These are phyloP conservation scores for Cecropterus lyciades DNA, from an alignment of 1,140 invertebrate species.

Conservation along the genomic window DNA sequence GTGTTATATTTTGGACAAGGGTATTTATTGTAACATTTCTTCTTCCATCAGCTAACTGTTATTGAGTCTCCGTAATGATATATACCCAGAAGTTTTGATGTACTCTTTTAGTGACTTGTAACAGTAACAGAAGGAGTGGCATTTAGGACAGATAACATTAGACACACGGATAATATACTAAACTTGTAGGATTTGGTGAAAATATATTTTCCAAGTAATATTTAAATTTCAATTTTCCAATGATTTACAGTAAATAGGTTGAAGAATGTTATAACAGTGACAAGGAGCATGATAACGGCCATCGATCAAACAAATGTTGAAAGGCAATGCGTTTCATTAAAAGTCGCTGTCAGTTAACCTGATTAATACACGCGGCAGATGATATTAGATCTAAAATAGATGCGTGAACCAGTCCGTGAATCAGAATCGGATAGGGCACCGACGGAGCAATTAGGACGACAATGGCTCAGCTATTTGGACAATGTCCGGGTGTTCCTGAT, in stretches of 20 bases:
- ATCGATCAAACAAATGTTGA: slow-evolving; percentile 28
- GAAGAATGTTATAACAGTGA: slow-evolving; percentile 3
- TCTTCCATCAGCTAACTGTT: too few relatives aligned
- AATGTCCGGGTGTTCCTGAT: slow-evolving; percentile 41
- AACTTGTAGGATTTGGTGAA: too few relatives aligned
- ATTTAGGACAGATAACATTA: too few relatives aligned
- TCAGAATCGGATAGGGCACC: slow-evolving; percentile 61
- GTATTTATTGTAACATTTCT: too few relatives aligned
- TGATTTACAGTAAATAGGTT: neutral
- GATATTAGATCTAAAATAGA: slow-evolving; percentile 29
- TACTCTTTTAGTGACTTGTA: too few relatives aligned
- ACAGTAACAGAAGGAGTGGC: too few relatives aligned
- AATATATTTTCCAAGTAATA: too few relatives aligned
- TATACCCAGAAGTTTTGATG: too few relatives aligned
- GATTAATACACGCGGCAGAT: neutral
- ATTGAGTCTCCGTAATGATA: too few relatives aligned
- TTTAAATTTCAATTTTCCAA: neutral
- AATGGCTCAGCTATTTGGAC: slow-evolving; percentile 59
- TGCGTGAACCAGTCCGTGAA: slow-evolving; percentile 50
- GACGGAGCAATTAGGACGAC: slow-evolving; percentile 59
- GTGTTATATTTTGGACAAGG: too few relatives aligned
- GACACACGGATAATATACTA: too few relatives aligned
- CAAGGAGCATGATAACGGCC: slow-evolving; percentile 12
- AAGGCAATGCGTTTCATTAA: slow-evolving; percentile 21
- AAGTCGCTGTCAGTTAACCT: slow-evolving; percentile 17